Percentiles rank a stretch among this genome's conserved stretches.
phyloP scores from a whole-genome alignment of 2,888 invertebrate species.

The Phengaris alcon region DNA sequence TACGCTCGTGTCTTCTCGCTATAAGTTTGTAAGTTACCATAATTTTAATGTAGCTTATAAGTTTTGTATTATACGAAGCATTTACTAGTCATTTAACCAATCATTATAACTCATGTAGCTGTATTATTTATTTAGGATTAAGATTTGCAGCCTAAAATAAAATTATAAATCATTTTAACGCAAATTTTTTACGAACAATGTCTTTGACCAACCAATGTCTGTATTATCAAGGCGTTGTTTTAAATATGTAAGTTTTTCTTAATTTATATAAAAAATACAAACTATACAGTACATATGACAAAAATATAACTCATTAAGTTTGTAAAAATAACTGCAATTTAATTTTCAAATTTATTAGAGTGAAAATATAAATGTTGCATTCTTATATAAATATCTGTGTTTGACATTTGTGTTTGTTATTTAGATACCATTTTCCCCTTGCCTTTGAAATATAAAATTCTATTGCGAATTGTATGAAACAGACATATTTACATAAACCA shows the following conservation, averaged over 20 bases:
- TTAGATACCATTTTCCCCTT: not conserved
- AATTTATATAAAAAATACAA: not conserved
- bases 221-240: not conserved
- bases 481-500: not conserved
- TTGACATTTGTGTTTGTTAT: slow-evolving; percentile 36
- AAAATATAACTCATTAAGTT: not conserved
- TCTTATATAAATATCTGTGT: slow-evolving; percentile 66
- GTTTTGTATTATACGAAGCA: slow-evolving; percentile 29
- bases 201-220: not conserved
- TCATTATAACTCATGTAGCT: slow-evolving; percentile 20
- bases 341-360: slow-evolving; percentile 46
- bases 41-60: slow-evolving; percentile 28
- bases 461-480: not conserved
- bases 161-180: not conserved
- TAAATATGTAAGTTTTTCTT: not conserved
- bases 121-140: slow-evolving; percentile 14
- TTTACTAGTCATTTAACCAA: slow-evolving; percentile 39
- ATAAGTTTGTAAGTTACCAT: slow-evolving; percentile 27
- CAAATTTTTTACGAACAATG: too few relatives aligned
- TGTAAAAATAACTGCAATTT: slow-evolving; percentile 37
- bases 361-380: slow-evolving; percentile 56
- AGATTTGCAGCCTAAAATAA: not conserved
- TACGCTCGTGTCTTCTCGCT: not conserved
- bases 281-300: not conserved
- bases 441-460: not conserved